Percentiles rank a stretch among this genome's conserved stretches.
phyloP scores from a whole-genome alignment of 2,797 vertebrate genomes.

The Atherinosoma microstoma region DNA sequence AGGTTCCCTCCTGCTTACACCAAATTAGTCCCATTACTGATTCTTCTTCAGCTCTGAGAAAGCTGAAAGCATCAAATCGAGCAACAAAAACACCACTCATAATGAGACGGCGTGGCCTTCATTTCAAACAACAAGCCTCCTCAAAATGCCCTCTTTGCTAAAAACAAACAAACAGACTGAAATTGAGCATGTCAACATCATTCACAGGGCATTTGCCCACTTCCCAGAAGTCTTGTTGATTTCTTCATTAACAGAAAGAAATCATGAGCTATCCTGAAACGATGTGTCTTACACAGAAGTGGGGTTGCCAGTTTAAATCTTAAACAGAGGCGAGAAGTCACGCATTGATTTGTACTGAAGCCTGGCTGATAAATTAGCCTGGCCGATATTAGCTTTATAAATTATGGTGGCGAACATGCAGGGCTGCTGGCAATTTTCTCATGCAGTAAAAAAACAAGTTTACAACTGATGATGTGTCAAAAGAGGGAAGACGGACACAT shows the following conservation, averaged over 20 bases:
- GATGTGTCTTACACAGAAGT: not conserved
- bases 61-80: constrained; percentile 50
- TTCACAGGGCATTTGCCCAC: not conserved
- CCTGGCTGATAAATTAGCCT: not conserved
- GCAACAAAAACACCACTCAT: constrained; percentile 51
- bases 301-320: constrained; percentile 1
- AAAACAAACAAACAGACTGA: constrained; percentile 35
- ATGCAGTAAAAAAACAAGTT: not conserved
- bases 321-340: not conserved
- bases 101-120: constrained; percentile 35
- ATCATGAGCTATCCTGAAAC: not conserved
- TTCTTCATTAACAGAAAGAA: constrained; percentile 9
- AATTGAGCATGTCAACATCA: constrained; percentile 14
- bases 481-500: not conserved
- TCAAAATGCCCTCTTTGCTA: constrained; percentile 19
- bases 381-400: not conserved
- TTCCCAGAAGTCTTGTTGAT: not conserved
- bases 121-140: constrained; percentile 53
- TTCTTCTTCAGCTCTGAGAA: constrained; percentile 63
- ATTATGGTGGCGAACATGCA: not conserved
- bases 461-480: not conserved
- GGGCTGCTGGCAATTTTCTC: not conserved
- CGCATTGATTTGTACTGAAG: not conserved
- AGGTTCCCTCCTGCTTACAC: constrained; percentile 63
- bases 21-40: constrained; percentile 74